Evolutionary conservation across 2,888 invertebrate species (phyloP), one percentile per base, ranked within the genome.

Genomic region (Podotricha telesiphe): DNA sequence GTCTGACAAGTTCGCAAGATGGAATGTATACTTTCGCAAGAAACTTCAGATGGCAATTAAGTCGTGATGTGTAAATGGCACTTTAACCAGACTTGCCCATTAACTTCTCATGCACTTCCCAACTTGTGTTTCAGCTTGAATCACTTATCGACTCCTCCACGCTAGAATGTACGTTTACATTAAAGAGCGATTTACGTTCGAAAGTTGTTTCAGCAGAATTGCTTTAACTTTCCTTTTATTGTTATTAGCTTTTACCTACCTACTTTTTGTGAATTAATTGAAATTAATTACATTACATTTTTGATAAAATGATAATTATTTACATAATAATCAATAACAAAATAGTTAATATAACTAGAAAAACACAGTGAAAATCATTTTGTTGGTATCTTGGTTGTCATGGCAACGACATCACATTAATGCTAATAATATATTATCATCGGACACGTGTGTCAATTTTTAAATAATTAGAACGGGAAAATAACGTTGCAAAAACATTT

Each of bases 41-140:
- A 48, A 71, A 71, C 47, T 71, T 71, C 45, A 51, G 65, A 63
- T 53, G 63, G 68, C 68, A 69, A 71, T 71, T 71, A 78, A 69
- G 65, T 53, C 58, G 42, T 68, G 73, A 74, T 75, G 76, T 75
- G 76, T 70, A 79, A 79, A 83, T 80, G 78, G 80, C 78, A 80
- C 79, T 81, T 79, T 78, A 81, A 82, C 79, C 78, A 80, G 79
- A 81, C 79, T 71, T 74, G 76, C 77, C 79, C 77, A 81, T 83
- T 83, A 82, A 80, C 80, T 78, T 78, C 78, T 76, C 79, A 70
- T 75, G 74, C 77, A 76, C 72, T 75, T 69, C 68, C 72, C 65
- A 78, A 77, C 72, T 79, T 74, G 74, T 74, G 74, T 73, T 77
- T 74, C 63, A 74, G 71, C 48, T 67, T 59, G 73, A 70, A 63